phyloP scores from a whole-genome alignment of 2,797 vertebrate species.

The Anguilla obscura region DNA sequence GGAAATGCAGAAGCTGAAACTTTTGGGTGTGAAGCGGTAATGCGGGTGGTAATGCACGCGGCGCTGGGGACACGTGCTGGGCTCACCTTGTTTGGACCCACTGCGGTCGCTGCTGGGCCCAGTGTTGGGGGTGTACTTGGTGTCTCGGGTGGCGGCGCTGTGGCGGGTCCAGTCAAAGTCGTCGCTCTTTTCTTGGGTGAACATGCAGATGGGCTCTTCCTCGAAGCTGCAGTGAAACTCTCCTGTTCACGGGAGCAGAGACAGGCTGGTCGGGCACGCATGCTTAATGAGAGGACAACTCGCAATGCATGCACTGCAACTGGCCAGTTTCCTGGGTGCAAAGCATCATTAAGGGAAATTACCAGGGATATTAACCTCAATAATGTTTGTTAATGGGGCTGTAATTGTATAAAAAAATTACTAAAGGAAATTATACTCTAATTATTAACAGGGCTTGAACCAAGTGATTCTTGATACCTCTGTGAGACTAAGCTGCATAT shows the following conservation, averaged over 20 bases:
- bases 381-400: not conserved
- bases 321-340: not conserved
- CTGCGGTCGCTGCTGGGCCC: conserved; percentile 88
- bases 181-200: conserved; percentile 96
- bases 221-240: conserved; percentile 98
- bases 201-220: conserved; percentile 94
- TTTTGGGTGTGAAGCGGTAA: not conserved
- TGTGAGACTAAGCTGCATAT: not conserved
- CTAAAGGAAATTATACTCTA: not conserved
- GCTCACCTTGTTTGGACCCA: conserved; percentile 92
- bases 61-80: not conserved
- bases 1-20: not conserved
- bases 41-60: not conserved
- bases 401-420: not conserved
- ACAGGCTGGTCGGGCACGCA: not conserved
- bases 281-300: not conserved
- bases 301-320: not conserved
- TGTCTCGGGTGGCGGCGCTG: conserved; percentile 92
- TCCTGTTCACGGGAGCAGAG: conserved; percentile 70
- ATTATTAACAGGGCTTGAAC: not conserved
- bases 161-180: conserved; percentile 97
- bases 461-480: not conserved
- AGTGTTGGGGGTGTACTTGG: conserved; percentile 96
- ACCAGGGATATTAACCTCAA: conserved; percentile 2
- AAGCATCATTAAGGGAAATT: not conserved